Percentiles rank a stretch among this genome's conserved stretches.
phyloP scores from a whole-genome alignment of 2,113 vertebrate genomes.

The Apteryx mantelli region DNA sequence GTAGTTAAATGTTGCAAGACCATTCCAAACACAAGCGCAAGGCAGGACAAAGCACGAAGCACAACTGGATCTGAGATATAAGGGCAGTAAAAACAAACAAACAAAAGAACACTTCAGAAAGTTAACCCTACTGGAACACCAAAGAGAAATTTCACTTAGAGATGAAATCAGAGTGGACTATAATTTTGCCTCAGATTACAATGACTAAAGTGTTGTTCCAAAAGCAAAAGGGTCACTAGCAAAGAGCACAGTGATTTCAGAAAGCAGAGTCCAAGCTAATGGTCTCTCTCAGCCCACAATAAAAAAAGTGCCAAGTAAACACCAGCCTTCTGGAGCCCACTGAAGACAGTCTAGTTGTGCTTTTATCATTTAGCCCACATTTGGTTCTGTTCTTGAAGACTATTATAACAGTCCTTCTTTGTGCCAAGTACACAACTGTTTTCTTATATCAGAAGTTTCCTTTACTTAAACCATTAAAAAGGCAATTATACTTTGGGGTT shows the following conservation, averaged over 20 bases:
- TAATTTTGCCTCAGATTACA: neutral
- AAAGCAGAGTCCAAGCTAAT: neutral
- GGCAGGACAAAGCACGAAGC: neutral
- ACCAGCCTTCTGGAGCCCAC: neutral
- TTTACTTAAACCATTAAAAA: slow-evolving; percentile 23
- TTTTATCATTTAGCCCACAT: neutral
- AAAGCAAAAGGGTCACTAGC: neutral
- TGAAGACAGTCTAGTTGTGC: neutral
- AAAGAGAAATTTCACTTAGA: neutral
- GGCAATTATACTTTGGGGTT: slow-evolving; percentile 29
- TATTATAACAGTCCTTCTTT: neutral
- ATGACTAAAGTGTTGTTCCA: neutral
- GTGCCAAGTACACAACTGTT: neutral
- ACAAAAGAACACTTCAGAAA: neutral
- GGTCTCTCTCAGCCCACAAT: neutral
- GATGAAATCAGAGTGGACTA: neutral
- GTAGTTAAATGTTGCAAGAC: neutral
- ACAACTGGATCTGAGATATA: neutral
- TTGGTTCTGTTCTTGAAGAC: neutral
- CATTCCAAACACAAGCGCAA: neutral
- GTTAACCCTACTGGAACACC: neutral
- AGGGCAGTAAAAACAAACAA: neutral
- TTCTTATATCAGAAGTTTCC: slow-evolving; percentile 1
- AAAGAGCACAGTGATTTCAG: neutral
- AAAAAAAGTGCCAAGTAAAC: neutral